phyloP scores from a whole-genome alignment of 2,113 vertebrate species.

The Odobenus rosmarus region DNA sequence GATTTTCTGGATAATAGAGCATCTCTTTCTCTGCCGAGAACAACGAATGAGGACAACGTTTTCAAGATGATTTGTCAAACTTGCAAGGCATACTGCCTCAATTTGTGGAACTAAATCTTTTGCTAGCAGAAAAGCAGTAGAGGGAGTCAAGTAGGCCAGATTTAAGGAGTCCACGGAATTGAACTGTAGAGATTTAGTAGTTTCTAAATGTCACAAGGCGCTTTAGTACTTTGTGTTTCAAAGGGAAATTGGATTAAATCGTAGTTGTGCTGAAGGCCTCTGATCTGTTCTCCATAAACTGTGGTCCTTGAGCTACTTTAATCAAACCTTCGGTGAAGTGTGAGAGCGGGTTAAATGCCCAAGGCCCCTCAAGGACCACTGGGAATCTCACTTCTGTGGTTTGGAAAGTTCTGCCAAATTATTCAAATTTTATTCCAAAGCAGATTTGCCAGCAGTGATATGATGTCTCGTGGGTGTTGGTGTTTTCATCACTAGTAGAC shows the following conservation, averaged over 20 bases:
- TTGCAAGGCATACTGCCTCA: not conserved
- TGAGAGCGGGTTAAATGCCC: not conserved
- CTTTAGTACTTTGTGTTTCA: not conserved
- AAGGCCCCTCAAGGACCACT: not conserved
- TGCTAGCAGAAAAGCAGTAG: not conserved
- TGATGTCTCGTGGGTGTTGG: accelerated
- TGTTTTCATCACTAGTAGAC: not conserved
- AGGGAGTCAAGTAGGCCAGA: not conserved
- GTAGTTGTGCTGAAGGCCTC: not conserved
- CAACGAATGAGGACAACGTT: not conserved
- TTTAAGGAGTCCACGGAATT: not conserved
- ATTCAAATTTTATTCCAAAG: slow-evolving; percentile 7
- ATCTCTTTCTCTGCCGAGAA: not conserved
- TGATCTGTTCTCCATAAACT: not conserved
- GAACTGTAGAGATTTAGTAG: slow-evolving; percentile 21
- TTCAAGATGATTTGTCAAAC: slow-evolving; percentile 3
- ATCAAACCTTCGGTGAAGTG: not conserved
- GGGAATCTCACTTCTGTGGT: not conserved
- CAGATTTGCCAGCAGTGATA: not conserved
- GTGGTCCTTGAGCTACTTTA: not conserved
- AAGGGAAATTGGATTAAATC: slow-evolving; percentile 39
- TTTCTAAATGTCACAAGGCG: slow-evolving; percentile 26
- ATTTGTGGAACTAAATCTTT: slow-evolving; percentile 4
- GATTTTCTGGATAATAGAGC: not conserved
- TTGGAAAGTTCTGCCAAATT: not conserved